A percentile compares a stretch with the other conserved stretches of the same genome.
These are phyloP conservation scores for Phainopepla nitens DNA, from an alignment of 2,113 vertebrate species.

Conservation along the genomic window DNA sequence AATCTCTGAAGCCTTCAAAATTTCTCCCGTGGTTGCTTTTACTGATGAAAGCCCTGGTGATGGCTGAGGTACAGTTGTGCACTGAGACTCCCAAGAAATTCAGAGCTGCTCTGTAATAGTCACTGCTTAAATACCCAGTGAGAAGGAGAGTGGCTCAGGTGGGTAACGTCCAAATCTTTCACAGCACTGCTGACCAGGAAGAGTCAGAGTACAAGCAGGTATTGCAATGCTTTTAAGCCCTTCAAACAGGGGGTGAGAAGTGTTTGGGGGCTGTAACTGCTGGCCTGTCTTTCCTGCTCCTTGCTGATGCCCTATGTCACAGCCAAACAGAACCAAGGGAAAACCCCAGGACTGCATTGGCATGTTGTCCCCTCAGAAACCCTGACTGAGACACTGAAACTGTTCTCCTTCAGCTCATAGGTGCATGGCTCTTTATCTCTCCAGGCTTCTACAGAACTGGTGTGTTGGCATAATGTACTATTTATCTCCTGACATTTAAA, in stretches of 20 bases:
- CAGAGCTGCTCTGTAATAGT: background rate
- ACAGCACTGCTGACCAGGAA: background rate
- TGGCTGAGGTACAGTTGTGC: fast-evolving
- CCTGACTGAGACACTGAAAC: background rate
- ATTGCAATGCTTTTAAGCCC: background rate
- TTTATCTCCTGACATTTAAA: background rate
- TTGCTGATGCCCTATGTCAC: background rate
- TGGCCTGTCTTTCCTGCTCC: background rate
- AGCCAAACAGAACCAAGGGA: background rate
- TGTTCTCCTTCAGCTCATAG: background rate
- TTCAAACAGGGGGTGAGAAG: background rate
- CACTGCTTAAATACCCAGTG: background rate
- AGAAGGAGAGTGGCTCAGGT: background rate
- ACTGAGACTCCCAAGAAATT: background rate
- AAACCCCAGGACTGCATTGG: background rate
- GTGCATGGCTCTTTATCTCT: background rate
- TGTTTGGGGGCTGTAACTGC: background rate
- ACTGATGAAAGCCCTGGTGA: background rate
- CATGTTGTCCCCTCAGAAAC: background rate
- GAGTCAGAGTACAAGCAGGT: background rate
- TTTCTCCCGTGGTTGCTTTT: background rate
- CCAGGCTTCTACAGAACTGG: background rate
- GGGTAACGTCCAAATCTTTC: fast-evolving
- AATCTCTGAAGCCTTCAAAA: background rate
- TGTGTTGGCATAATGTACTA: background rate